phyloP scores from a whole-genome alignment of 2,113 vertebrate genomes.

The Leptosomus discolor region DNA sequence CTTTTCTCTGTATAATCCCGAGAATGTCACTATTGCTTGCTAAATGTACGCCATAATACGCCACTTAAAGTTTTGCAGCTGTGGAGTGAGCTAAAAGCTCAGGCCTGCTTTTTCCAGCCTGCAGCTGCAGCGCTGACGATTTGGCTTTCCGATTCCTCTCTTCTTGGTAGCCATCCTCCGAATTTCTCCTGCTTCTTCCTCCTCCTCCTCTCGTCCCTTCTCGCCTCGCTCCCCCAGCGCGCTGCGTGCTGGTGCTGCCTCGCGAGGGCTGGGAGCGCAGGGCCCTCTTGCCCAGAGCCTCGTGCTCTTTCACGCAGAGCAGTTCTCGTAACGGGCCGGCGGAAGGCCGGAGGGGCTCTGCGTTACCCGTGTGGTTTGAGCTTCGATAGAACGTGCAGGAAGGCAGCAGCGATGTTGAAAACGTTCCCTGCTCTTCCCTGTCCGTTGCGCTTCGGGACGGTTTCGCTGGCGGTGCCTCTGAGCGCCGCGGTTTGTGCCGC shows the following conservation, averaged over 20 bases:
- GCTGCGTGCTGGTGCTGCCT: background rate
- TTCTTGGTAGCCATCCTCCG: background rate
- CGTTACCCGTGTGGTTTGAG: background rate
- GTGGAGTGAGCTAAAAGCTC: background rate
- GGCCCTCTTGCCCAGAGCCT: background rate
- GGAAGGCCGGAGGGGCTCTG: background rate
- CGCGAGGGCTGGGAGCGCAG: background rate
- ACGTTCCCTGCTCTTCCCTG: background rate
- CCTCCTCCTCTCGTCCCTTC: background rate
- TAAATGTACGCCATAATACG: rapidly evolving
- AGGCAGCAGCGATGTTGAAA: background rate
- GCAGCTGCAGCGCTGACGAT: background rate
- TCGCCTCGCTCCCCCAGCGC: rapidly evolving
- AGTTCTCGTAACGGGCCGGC: background rate
- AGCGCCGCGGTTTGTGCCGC: no score
- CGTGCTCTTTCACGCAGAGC: rapidly evolving
- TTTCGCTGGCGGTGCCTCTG: background rate
- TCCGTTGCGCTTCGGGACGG: rapidly evolving
- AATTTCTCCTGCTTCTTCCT: background rate
- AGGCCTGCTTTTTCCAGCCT: background rate
- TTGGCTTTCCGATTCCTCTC: background rate
- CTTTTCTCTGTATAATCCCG: no score
- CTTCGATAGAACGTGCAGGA: background rate
- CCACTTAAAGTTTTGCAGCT: background rate
- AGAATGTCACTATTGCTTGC: background rate